These are phyloP conservation scores for Limnephilus marmoratus DNA, from an alignment of 2,888 invertebrate genomes.

Conservation along the genomic window DNA sequence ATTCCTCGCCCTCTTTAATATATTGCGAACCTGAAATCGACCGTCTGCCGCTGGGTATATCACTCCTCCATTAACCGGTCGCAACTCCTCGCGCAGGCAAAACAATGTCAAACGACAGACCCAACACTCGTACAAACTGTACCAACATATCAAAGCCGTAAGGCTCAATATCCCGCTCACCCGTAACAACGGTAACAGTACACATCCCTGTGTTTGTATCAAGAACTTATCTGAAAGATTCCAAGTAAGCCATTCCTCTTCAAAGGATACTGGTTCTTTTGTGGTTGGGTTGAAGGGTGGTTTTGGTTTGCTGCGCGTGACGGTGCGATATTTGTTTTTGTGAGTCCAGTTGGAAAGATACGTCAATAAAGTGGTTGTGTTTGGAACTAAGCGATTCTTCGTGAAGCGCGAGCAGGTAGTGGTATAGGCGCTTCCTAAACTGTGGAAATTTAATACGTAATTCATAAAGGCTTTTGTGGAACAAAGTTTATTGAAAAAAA, in stretches of 20 bases:
- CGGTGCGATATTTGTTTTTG: constrained; percentile 47
- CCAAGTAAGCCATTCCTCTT: not conserved
- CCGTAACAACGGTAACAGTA: constrained; percentile 8
- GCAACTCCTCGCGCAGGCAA: constrained; percentile 4
- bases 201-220: constrained; percentile 6
- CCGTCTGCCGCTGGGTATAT: constrained; percentile 42
- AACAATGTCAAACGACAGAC: constrained; percentile 28
- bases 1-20: constrained; percentile 38
- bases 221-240: not conserved
- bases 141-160: not conserved
- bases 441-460: not conserved
- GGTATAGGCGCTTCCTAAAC: not conserved
- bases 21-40: constrained; percentile 40
- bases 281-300: not conserved
- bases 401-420: constrained; percentile 35
- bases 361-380: constrained; percentile 38
- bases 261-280: not conserved
- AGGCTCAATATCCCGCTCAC: not conserved
- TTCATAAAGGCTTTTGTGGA: not conserved
- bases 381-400: constrained; percentile 27
- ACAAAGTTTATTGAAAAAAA: not conserved
- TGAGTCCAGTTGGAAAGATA: constrained; percentile 28
- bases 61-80: constrained; percentile 32
- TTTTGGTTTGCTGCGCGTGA: not conserved
- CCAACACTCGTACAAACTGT: constrained; percentile 1